A percentile compares a stretch with the other conserved stretches of the same genome.
phyloP scores from a whole-genome alignment of 2,113 vertebrate genomes.

The Bucco capensis region DNA sequence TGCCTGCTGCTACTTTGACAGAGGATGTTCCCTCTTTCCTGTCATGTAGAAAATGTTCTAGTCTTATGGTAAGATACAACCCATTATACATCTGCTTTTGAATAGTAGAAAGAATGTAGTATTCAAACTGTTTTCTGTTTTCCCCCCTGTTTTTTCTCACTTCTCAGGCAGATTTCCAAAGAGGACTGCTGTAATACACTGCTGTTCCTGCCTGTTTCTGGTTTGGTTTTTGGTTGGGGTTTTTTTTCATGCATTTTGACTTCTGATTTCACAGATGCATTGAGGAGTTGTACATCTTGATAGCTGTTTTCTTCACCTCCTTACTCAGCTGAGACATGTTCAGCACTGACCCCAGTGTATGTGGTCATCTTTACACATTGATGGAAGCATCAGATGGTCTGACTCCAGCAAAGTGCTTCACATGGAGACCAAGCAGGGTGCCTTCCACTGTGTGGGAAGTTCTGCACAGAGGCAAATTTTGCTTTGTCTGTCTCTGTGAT shows the following conservation, averaged over 20 bases:
- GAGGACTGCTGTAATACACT: neutral
- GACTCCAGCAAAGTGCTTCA: neutral
- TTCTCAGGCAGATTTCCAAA: neutral
- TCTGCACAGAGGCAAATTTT: neutral
- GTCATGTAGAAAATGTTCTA: constrained; percentile 1
- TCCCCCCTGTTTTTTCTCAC: neutral
- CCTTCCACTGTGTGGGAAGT: neutral
- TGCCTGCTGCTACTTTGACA: constrained; percentile 24
- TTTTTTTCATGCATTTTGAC: neutral
- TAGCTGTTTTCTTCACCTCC: neutral
- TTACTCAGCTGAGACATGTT: neutral
- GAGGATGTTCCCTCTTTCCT: constrained; percentile 25
- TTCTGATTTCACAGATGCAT: neutral
- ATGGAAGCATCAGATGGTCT: neutral
- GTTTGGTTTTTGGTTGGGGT: neutral
- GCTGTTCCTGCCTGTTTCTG: neutral
- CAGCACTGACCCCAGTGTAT: neutral
- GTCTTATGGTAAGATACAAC: neutral
- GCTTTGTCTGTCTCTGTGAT: neutral
- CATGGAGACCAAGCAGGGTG: neutral
- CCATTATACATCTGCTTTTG: neutral
- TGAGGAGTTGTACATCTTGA: neutral
- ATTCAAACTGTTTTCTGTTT: neutral
- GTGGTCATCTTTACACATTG: accelerated
- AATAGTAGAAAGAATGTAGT: neutral